Conservation (phyloP, 2,888 invertebrate species). For the Mylabris sibirica region DNA sequence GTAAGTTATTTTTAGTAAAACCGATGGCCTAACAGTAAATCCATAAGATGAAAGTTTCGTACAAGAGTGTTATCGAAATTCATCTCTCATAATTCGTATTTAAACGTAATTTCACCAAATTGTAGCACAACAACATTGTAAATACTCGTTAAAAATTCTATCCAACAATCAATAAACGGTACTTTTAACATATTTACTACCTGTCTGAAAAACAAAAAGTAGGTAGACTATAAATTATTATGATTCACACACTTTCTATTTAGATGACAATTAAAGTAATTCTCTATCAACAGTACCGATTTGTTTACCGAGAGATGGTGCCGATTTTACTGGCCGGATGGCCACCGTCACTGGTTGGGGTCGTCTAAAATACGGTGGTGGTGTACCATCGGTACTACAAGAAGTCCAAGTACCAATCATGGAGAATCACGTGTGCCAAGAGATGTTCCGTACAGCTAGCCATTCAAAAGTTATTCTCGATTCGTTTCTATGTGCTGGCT, state of each 20-base stretch:
- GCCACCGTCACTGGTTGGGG: constrained; percentile 95
- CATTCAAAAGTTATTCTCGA: constrained; percentile 86
- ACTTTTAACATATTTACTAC: neutral
- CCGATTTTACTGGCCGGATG: constrained; percentile 84
- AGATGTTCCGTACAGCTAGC: constrained; percentile 92
- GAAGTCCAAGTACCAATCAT: constrained; percentile 93
- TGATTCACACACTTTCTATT: constrained; percentile 34
- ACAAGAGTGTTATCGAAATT: neutral
- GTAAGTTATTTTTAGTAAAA: neutral
- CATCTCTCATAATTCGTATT: neutral
- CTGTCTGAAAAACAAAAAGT: constrained; percentile 23
- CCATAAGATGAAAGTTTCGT: neutral
- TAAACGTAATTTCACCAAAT: no score
- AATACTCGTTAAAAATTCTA: neutral
- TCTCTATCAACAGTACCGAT: constrained; percentile 74
- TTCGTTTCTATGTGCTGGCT: constrained; percentile 92
- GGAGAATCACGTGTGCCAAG: constrained; percentile 89
- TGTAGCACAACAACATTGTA: neutral
- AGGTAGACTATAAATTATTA: constrained; percentile 32
- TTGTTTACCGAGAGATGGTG: constrained; percentile 82
- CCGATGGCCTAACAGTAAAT: neutral
- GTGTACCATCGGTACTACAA: constrained; percentile 87
- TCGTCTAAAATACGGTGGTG: constrained; percentile 87
- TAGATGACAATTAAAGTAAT: neutral
- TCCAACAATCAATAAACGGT: neutral